Evolutionary conservation across 2,113 vertebrate genomes (phyloP).

Genomic region (Atrichornis clamosus): DNA sequence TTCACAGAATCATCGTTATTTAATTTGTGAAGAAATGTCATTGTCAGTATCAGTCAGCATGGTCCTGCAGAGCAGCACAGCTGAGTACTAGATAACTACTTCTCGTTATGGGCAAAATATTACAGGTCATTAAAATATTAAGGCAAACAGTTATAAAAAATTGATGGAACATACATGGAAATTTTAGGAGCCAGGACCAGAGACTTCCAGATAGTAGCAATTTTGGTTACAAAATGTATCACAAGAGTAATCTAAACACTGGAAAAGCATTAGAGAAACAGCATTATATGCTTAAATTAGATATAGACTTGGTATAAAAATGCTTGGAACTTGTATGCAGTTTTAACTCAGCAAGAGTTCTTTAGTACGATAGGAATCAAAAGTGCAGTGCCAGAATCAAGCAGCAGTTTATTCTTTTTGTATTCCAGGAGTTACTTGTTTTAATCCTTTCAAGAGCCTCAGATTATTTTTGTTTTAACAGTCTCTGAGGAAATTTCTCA

Average conservation of each 20-base stretch:
- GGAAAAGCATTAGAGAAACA: neutral
- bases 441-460: neutral
- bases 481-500: neutral
- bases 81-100: neutral
- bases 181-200: neutral
- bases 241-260: neutral
- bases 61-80: neutral
- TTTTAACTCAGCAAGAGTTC: neutral
- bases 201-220: neutral
- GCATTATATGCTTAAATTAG: neutral
- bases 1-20: constrained; percentile 10
- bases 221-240: neutral
- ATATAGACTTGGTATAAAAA: neutral
- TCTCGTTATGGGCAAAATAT: neutral
- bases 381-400: neutral
- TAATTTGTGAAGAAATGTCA: neutral
- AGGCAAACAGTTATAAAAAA: neutral
- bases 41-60: neutral
- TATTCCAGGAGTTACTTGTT: neutral
- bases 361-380: neutral
- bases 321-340: neutral
- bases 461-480: neutral
- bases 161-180: neutral
- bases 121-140: neutral
- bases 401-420: neutral